A percentile compares a stretch with the other conserved stretches of the same genome.
Evolutionary conservation across 2,113 vertebrate genomes (phyloP).

Genomic region (Pollachius pollachius): DNA sequence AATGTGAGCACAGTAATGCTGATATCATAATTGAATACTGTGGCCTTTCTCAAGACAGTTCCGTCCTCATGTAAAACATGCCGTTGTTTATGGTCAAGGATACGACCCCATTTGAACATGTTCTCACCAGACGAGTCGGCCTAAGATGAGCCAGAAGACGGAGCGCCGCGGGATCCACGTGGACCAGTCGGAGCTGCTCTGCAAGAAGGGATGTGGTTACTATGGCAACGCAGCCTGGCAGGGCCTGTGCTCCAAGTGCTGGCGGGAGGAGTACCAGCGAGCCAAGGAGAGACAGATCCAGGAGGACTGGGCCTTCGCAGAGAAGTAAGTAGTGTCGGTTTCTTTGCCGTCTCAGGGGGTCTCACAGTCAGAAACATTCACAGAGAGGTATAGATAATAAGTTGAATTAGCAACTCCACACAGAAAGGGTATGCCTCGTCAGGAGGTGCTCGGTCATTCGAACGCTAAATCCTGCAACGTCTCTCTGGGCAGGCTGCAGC

Average conservation of each 20-base stretch:
- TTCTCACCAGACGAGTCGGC: too few species aligned
- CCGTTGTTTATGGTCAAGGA: too few species aligned
- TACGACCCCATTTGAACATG: too few species aligned
- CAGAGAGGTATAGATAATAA: too few species aligned
- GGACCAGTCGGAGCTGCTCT: slow-evolving; percentile 91
- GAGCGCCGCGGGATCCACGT: slow-evolving; percentile 91
- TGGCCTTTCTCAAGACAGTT: too few species aligned
- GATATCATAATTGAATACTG: too few species aligned
- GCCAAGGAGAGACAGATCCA: slow-evolving; percentile 91
- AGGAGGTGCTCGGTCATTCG: too few species aligned
- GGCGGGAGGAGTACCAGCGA: slow-evolving; percentile 91
- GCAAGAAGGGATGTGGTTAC: slow-evolving; percentile 95
- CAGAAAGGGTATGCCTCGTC: too few species aligned
- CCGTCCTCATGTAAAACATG: too few species aligned
- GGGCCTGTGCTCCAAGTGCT: slow-evolving; percentile 96
- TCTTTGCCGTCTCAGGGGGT: neutral
- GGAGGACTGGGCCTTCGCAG: slow-evolving; percentile 94
- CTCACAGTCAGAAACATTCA: too few species aligned
- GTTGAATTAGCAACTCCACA: too few species aligned
- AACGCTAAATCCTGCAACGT: neutral
- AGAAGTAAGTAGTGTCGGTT: slow-evolving; percentile 73
- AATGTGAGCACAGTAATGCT: too few species aligned
- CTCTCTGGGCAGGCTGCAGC: slow-evolving; percentile 80
- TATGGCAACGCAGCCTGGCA: slow-evolving; percentile 94
- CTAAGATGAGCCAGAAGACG: slow-evolving; percentile 86